These are phyloP conservation scores for Labeo catla DNA, from an alignment of 2,113 vertebrate species.

Conservation along the genomic window DNA sequence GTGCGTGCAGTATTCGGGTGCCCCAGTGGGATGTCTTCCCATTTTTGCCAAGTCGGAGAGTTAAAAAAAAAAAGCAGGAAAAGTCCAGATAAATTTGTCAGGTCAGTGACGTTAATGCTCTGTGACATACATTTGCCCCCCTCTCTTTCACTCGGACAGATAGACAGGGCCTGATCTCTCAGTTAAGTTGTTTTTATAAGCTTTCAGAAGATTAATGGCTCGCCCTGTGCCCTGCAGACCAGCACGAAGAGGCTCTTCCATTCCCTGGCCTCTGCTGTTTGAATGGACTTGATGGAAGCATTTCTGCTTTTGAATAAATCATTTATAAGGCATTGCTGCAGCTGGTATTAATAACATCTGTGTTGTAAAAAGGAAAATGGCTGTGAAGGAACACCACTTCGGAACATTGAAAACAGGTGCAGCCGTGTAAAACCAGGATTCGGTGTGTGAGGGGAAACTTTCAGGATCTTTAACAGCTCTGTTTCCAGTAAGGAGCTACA, in stretches of 20 bases:
- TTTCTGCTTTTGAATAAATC: slow-evolving; percentile 44
- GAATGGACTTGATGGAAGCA: slow-evolving; percentile 48
- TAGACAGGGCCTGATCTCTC: slow-evolving; percentile 54
- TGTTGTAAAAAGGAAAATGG: slow-evolving; percentile 12
- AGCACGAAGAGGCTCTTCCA: slow-evolving; percentile 54
- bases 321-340: slow-evolving; percentile 23
- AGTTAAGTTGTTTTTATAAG: slow-evolving; percentile 58
- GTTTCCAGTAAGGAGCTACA: slow-evolving; percentile 11
- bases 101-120: slow-evolving; percentile 57
- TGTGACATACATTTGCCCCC: slow-evolving; percentile 55
- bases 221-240: slow-evolving; percentile 40
- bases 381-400: slow-evolving; percentile 15
- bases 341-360: slow-evolving; percentile 45
- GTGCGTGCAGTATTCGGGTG: background rate
- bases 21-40: no score
- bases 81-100: slow-evolving; percentile 52
- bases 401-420: slow-evolving; percentile 35
- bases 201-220: slow-evolving; percentile 62
- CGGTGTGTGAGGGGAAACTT: background rate
- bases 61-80: slow-evolving; percentile 42
- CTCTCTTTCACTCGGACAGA: slow-evolving; percentile 57
- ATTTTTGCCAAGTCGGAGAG: slow-evolving; percentile 22
- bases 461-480: slow-evolving; percentile 4
- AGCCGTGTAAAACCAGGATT: background rate
- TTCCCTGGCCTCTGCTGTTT: slow-evolving; percentile 40